Base-by-base conservation (phyloP, 2,888 invertebrate genomes). In the Hemithea aestivaria region DNA sequence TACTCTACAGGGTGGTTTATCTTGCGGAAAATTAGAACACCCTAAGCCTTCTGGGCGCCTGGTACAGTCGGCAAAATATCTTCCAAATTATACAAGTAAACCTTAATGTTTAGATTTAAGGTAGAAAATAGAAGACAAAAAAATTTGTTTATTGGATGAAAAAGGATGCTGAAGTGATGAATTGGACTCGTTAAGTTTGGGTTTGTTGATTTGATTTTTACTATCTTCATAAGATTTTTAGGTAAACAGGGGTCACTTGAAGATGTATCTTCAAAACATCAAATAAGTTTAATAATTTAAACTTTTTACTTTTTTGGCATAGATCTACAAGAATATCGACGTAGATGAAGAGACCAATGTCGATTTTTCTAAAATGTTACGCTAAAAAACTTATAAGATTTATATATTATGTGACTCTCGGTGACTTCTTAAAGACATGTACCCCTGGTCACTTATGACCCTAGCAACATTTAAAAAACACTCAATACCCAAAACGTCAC, bases 1-100 rank as follows among this genome's bases (percentile, higher is more conserved):
- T 59, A 58, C 52, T 49, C 52, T 49, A 60, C 58, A 56, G 58
- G 57, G 56, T 56, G 60, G 47, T 48, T 53, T 55, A 56, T 65
- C 65, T 66, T 52, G 58, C 55, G 66, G 61, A 64, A 70, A 67
- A 68, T 70, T 67, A 64, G 51, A 44, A 40, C 42, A 53, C 44
- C 43, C 47, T 16, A 16, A 16, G 16, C 16, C 16, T 16, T 4
- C 44, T 40, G 37, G 10, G 53, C 56, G 56, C 46, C 58, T 50
- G 45, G 48, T 40, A 53, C 40, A 55, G 51, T 58, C 54, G 59
- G 59, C 64, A 54, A 56, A 34, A 12, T 35, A 8, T 21, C 2
- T 1, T 20, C 7, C 2, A 10, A 10, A 27, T 21, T 24, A 33
- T 35, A 6, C 60, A 41, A 45, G 16, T 47, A 30, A 22, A 41